Conservation (phyloP, 2,113 vertebrate species). For the Bufo bufo region DNA sequence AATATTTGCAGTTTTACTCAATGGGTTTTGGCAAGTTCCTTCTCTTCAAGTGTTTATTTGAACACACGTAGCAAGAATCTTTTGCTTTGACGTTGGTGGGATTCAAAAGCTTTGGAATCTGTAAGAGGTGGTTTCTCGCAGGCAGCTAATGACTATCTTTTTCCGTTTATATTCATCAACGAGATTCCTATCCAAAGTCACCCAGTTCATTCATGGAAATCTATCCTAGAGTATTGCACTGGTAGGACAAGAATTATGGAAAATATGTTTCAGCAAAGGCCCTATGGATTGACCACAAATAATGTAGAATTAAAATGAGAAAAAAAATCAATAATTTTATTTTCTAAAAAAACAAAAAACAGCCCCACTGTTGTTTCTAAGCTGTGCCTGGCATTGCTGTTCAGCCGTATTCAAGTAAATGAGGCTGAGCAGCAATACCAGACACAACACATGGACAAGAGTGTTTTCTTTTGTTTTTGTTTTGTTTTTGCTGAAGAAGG, state of each 20-base stretch:
- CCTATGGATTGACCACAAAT: neutral
- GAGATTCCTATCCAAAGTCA: slow-evolving; percentile 11
- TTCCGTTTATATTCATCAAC: slow-evolving; percentile 7
- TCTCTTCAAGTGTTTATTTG: slow-evolving; percentile 41
- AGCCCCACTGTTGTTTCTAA: neutral
- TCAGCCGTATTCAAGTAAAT: too few species aligned
- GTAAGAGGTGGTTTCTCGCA: slow-evolving; percentile 1
- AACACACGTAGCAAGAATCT: slow-evolving; percentile 33
- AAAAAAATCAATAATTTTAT: neutral
- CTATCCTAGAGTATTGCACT: neutral
- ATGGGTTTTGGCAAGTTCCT: slow-evolving; percentile 16
- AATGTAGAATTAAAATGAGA: neutral
- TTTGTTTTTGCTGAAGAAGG: neutral
- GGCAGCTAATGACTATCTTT: slow-evolving; percentile 38
- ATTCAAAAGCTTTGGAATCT: slow-evolving; percentile 36
- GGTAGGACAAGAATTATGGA: neutral
- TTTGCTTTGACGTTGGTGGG: slow-evolving; percentile 32
- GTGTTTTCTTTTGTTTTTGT: too few species aligned
- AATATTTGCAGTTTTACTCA: slow-evolving; percentile 40
- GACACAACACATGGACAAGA: too few species aligned
- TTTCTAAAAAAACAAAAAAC: neutral
- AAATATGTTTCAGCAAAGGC: neutral
- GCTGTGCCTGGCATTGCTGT: neutral
- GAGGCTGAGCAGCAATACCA: too few species aligned
- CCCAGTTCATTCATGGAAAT: slow-evolving; percentile 18